Base-by-base conservation (phyloP, 2,797 vertebrate genomes). In the Pseudochromis fuscus region DNA sequence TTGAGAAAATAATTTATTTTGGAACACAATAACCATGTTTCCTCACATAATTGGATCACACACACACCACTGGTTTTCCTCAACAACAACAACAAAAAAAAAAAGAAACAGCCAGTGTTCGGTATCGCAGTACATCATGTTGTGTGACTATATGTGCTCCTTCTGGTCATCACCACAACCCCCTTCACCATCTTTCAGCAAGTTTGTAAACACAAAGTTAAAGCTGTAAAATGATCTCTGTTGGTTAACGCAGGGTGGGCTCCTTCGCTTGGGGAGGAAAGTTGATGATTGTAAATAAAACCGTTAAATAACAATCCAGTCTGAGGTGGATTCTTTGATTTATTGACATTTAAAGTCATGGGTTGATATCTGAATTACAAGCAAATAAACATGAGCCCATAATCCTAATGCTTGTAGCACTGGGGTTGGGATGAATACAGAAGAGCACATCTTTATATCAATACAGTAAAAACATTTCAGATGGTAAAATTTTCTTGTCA, bases 1-100 rank as follows among this genome's bases (percentile, higher is more conserved):
- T 93, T 91, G 91, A 94, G 91, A 95, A 95, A 94, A 94, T 94
- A 93, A 91, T 95, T 94, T 95, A 94, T 94, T 95, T 93, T 83
- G 51, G 63, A 93, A 92, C 85, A 93, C 92, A 92, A 88, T 82
- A 91, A 90, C 75, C 86, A 91, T 86, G 81, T 90, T 86, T 89
- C 79, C 77, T 88, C 85, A 84, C 86, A 90, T 88, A 85, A 82
- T 81, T 86, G 88, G 84, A 87, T 85, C 92, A 83, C 82, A 89
- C 90, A 84, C 88, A 79, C 82, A 88, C 72, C 81, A 79, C 67
- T 88, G 80, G 55, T 85, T 90, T 87, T 79, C 77, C 51, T 79
- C 44, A 83, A 83, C 69, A 89, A 82, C n/a, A n/a, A n/a, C n/a
- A n/a, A n/a, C n/a, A n/a, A n/a, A n/a, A n/a, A n/a, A n/a, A n/a